Evolutionary conservation across 2,888 invertebrate species (phyloP).

Genomic region (Scaptomyza caliginosa): DNA sequence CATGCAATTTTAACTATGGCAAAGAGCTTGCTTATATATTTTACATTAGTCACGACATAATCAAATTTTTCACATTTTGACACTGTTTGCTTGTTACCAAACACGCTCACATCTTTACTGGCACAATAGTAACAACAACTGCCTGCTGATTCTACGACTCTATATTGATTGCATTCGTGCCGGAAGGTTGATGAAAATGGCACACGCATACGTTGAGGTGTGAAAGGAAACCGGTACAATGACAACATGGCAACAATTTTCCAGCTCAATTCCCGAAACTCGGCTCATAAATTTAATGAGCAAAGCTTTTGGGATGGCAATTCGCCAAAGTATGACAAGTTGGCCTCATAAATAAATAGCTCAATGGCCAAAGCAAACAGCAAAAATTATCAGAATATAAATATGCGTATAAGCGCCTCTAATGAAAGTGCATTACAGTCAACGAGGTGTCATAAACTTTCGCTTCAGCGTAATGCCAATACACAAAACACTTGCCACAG

Average conservation of each 20-base stretch:
- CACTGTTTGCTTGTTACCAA: neutral
- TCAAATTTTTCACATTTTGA: neutral
- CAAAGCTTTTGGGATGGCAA: slow-evolving; percentile 23
- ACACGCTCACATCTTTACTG: slow-evolving; percentile 11
- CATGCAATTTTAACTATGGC: neutral
- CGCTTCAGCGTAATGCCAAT: slow-evolving; percentile 3
- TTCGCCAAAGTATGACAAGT: slow-evolving; percentile 49
- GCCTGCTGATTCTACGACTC: slow-evolving; percentile 31
- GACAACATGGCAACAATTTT: slow-evolving; percentile 26
- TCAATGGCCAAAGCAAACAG: slow-evolving; percentile 3
- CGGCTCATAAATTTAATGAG: slow-evolving; percentile 23
- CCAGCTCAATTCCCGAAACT: neutral
- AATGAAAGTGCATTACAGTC: slow-evolving; percentile 22
- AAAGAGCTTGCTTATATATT: neutral
- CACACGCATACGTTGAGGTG: slow-evolving; percentile 31
- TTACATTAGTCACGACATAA: neutral
- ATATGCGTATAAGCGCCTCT: neutral
- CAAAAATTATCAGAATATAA: neutral
- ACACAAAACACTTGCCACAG: slow-evolving; percentile 20
- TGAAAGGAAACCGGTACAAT: slow-evolving; percentile 8
- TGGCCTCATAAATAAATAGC: slow-evolving; percentile 35
- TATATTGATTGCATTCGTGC: slow-evolving; percentile 51
- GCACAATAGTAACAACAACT: slow-evolving; percentile 16
- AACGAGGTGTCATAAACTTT: slow-evolving; percentile 25
- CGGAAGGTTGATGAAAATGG: slow-evolving; percentile 16